These are phyloP conservation scores for Numida meleagris DNA, from an alignment of 2,113 vertebrate species.

Conservation along the genomic window DNA sequence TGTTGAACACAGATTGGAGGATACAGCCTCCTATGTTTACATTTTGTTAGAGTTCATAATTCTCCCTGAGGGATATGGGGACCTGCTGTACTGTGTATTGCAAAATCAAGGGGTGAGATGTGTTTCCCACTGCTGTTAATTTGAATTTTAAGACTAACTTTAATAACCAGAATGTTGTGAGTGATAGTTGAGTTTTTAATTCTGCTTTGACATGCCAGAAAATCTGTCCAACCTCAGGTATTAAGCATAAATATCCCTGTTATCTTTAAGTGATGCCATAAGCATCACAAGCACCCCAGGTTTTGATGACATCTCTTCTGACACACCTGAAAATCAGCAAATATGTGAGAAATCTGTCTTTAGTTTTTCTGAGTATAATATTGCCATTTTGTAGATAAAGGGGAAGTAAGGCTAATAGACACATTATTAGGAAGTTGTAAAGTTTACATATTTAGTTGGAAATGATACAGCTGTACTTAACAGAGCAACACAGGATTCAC, in stretches of 20 bases:
- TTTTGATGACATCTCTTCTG: neutral
- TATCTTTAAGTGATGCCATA: neutral
- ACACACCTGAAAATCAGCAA: neutral
- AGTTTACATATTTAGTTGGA: slow-evolving; percentile 2
- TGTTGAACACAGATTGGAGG: neutral
- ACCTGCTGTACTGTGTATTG: neutral
- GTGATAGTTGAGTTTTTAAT: neutral
- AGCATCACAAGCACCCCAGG: neutral
- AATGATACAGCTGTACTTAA: neutral
- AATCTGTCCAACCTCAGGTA: neutral
- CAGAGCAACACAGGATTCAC: neutral
- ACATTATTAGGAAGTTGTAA: neutral
- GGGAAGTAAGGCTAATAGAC: neutral
- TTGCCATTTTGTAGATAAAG: neutral
- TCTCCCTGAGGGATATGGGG: neutral
- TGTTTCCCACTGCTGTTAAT: neutral
- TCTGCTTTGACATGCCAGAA: neutral
- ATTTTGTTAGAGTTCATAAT: neutral
- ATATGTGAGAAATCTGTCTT: neutral
- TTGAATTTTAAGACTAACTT: neutral
- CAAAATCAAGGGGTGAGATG: neutral
- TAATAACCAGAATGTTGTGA: neutral
- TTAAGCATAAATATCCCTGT: neutral
- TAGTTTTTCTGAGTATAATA: neutral
- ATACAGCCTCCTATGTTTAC: neutral